These are phyloP conservation scores for Scaptodrosophila lebanonensis DNA, from an alignment of 1,140 invertebrate genomes.

Conservation along the genomic window DNA sequence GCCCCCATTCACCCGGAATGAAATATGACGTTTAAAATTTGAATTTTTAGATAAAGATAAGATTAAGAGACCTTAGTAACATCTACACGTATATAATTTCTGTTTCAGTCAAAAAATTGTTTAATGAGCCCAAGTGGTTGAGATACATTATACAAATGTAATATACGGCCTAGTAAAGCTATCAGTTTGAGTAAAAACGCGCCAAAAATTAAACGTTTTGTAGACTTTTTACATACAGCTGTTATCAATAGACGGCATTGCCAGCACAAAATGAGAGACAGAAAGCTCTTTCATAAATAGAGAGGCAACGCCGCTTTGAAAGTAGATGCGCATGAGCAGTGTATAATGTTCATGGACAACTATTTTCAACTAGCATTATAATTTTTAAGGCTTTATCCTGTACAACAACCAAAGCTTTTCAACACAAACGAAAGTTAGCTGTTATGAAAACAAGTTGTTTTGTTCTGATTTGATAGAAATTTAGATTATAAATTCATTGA, in stretches of 20 bases:
- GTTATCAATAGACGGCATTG: conserved; percentile 10
- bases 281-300: conserved; percentile 4
- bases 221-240: conserved; percentile 20
- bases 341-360: neutral
- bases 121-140: no score
- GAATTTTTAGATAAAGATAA: conserved; percentile 31
- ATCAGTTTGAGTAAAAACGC: neutral
- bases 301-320: neutral
- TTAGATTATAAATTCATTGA: no score
- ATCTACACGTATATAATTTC: no score
- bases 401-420: conserved; percentile 21
- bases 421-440: neutral
- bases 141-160: neutral
- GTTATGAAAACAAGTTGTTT: no score
- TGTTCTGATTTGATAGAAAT: no score
- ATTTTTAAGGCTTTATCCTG: conserved; percentile 4
- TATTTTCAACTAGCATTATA: neutral
- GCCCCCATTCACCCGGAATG: no score
- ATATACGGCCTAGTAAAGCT: no score
- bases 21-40: no score
- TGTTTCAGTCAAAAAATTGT: no score
- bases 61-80: neutral
- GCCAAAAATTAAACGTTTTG: neutral
- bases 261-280: neutral
- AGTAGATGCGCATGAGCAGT: neutral